Conservation (phyloP, 2,113 vertebrate genomes). For the Cottus gobio region DNA sequence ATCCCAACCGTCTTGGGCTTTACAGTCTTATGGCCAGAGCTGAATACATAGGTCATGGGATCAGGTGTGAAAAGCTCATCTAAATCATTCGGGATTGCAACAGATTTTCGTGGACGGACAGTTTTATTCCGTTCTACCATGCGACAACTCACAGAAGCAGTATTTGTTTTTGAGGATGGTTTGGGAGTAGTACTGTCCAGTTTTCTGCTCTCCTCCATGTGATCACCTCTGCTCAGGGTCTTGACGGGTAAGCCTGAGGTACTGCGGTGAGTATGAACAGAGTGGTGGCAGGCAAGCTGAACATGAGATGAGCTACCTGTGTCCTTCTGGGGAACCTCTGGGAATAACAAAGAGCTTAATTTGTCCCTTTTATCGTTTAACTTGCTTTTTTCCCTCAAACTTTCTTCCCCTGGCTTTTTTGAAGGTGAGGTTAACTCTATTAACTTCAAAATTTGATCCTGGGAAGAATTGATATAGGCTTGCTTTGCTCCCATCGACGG, state of each 20-base stretch:
- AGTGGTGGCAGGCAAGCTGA: background rate
- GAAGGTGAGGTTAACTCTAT: background rate
- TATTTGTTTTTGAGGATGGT: conserved; percentile 25
- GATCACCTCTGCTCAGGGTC: background rate
- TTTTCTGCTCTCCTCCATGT: conserved; percentile 34
- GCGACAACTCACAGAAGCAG: background rate
- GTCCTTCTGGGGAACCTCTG: conserved; percentile 6
- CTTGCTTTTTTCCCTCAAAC: background rate
- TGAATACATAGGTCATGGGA: conserved; percentile 41
- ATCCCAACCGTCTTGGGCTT: conserved; percentile 28
- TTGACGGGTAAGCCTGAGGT: conserved; percentile 20
- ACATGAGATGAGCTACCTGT: background rate
- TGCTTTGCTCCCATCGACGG: conserved; percentile 33
- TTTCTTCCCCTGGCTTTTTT: conserved; percentile 15
- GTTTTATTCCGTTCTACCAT: conserved; percentile 45
- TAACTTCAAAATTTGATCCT: background rate
- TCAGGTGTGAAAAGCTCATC: conserved; percentile 72
- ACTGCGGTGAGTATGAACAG: background rate
- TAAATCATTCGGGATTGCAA: conserved; percentile 18
- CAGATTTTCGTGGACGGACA: conserved; percentile 8
- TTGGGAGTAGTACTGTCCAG: background rate
- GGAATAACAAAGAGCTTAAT: conserved; percentile 13
- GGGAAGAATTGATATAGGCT: background rate
- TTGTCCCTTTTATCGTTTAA: conserved; percentile 5
- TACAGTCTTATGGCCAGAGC: conserved; percentile 7